Percentiles rank a stretch among this genome's conserved stretches.
Evolutionary conservation across 2,797 vertebrate genomes (phyloP).

Genomic region (Anguilla obscura): DNA sequence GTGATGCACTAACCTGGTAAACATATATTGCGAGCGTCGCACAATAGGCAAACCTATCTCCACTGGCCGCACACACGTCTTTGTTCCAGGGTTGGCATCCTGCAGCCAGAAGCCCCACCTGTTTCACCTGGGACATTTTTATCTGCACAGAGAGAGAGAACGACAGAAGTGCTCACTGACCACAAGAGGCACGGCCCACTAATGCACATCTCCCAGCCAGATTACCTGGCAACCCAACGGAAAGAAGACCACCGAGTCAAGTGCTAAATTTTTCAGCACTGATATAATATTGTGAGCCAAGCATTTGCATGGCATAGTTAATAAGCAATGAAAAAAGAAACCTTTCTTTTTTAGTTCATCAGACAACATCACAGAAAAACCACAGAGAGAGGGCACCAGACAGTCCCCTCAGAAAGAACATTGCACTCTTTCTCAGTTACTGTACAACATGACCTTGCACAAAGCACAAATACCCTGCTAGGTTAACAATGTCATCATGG

Average conservation of each 20-base stretch:
- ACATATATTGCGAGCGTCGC: slow-evolving; percentile 94
- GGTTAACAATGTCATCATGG: neutral
- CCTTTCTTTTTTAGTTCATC: neutral
- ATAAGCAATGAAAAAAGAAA: neutral
- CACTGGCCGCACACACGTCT: slow-evolving; percentile 91
- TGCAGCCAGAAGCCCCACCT: slow-evolving; percentile 91
- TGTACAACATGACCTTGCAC: neutral
- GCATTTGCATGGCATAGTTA: neutral
- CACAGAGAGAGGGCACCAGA: neutral
- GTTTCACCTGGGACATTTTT: slow-evolving; percentile 92
- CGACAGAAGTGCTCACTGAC: neutral
- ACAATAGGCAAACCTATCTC: slow-evolving; percentile 94
- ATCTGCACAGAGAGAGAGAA: slow-evolving; percentile 66
- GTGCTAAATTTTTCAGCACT: neutral
- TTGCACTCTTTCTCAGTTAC: neutral
- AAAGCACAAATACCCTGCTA: neutral
- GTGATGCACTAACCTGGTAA: slow-evolving; percentile 80
- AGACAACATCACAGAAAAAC: neutral
- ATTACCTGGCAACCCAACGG: neutral
- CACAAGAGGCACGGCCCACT: neutral
- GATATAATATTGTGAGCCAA: neutral
- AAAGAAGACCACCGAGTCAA: neutral
- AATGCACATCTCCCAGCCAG: neutral
- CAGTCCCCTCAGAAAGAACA: neutral
- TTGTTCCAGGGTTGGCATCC: slow-evolving; percentile 99